phyloP scores from a whole-genome alignment of 2,113 vertebrate species.

The Scomber colias region DNA sequence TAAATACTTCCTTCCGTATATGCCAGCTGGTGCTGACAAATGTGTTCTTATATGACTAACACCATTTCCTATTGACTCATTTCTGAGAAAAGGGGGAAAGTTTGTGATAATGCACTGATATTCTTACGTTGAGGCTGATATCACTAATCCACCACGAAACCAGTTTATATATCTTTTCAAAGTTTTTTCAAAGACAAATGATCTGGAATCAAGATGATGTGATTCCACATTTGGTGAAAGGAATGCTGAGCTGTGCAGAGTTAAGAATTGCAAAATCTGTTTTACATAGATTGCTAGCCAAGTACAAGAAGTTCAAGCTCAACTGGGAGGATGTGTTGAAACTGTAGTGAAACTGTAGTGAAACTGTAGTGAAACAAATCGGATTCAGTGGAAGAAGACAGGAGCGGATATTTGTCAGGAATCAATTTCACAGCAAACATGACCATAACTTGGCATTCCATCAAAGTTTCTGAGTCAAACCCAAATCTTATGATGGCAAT shows the following conservation, averaged over 20 bases:
- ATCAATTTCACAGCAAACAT: conserved; percentile 9
- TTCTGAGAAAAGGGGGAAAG: not conserved
- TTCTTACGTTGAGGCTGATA: not conserved
- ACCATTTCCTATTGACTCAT: not conserved
- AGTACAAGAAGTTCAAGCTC: too few relatives aligned
- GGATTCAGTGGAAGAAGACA: conserved; percentile 5
- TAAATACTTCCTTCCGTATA: too few relatives aligned
- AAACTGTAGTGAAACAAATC: not conserved
- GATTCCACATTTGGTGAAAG: not conserved
- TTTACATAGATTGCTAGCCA: not conserved
- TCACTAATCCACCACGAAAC: not conserved
- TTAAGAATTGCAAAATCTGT: not conserved
- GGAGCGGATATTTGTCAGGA: not conserved
- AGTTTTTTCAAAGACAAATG: not conserved
- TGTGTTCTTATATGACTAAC: not conserved
- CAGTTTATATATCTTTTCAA: not conserved
- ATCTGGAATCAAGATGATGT: too few relatives aligned
- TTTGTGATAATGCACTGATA: not conserved
- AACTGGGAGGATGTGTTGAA: too few relatives aligned
- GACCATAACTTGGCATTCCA: not conserved
- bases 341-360: not conserved
- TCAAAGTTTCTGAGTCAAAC: not conserved
- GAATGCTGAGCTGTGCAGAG: not conserved
- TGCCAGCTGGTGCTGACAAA: not conserved
- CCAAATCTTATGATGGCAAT: not conserved